Conservation (phyloP, 2,888 invertebrate genomes). For the Chironomus riparius region DNA sequence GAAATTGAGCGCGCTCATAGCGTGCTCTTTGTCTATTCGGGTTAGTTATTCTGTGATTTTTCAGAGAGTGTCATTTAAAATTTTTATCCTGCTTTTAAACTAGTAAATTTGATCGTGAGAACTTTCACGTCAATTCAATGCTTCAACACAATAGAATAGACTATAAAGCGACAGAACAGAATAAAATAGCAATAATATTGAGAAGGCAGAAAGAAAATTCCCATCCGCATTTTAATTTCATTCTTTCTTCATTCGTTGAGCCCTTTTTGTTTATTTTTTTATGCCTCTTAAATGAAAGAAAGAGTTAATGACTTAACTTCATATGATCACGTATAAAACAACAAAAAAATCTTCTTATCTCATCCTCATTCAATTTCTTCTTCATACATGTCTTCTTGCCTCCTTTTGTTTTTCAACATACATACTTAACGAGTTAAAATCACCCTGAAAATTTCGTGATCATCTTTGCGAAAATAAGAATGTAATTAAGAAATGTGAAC, state of each 20-base stretch:
- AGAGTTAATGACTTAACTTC: not conserved
- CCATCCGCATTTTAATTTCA: not conserved
- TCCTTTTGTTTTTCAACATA: not conserved
- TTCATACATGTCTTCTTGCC: not conserved
- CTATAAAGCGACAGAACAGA: not conserved
- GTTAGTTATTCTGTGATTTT: not conserved
- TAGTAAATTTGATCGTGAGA: slow-evolving; percentile 4
- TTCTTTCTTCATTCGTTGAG: not conserved
- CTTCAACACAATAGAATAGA: not conserved
- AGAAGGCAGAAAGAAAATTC: slow-evolving; percentile 3
- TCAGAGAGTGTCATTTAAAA: not conserved
- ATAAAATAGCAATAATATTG: not conserved
- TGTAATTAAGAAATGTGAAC: not conserved
- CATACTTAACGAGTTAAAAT: not conserved
- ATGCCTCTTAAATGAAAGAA: not conserved
- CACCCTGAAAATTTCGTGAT: not conserved
- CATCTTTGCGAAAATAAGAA: not conserved
- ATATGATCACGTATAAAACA: not conserved
- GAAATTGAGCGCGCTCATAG: too few species aligned
- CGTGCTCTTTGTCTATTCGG: too few species aligned
- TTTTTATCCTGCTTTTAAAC: not conserved
- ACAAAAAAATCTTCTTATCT: not conserved
- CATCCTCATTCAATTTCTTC: not conserved
- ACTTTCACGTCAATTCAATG: slow-evolving; percentile 17
- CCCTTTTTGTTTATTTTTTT: not conserved